Base-by-base conservation (phyloP, 2,113 vertebrate species). In the Pelvicachromis taeniatus region DNA sequence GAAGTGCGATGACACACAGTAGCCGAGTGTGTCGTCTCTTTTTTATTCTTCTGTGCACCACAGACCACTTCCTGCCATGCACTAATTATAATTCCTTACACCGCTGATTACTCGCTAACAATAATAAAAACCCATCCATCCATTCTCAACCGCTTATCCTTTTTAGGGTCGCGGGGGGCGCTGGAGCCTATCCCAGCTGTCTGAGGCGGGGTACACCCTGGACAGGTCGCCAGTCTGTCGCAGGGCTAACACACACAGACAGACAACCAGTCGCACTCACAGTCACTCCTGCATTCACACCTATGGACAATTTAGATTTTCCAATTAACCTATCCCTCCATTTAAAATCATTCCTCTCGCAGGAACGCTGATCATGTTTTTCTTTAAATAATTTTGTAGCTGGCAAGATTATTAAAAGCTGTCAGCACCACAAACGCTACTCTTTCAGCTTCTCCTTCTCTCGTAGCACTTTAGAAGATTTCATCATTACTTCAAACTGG, bases 401-500 rank as follows among this genome's bases (percentile, higher is more conserved):
- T 75, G 68, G 42, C 68, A 50, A 50, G 23, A 50, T 31, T 55
- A 50, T 5, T 54, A 50, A 80, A 82, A 87, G 52, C 86, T 88
- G 81, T 88, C 83, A 91, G 56, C 88, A 80, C 75, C 53, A 78
- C 5, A 0, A 48, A 63, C 14, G 19, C 58, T 56, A 38, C 75
- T 29, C 23, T 48, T 9, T 59, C 23, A 42, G 59, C 68, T 31
- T 0, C 26, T 48, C 0, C 2, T 75, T 31, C 16, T 19, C 68
- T 50, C 52, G 54, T 12, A 59, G 35, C 38, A 31, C 82, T 83
- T 83, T 16, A 80, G 9, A 68, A 82, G 61, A 84, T 86, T 87
- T 81, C 48, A n/a, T 68, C 55, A 83, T 89, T 81, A 54, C 77
- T 77, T 87, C 73, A 85, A 52, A 82, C 85, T 14, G 58, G 21